Percentiles rank a stretch among this genome's conserved stretches.
These are phyloP conservation scores for Corvus moneduloides DNA, from an alignment of 2,113 vertebrate genomes.

Conservation along the genomic window DNA sequence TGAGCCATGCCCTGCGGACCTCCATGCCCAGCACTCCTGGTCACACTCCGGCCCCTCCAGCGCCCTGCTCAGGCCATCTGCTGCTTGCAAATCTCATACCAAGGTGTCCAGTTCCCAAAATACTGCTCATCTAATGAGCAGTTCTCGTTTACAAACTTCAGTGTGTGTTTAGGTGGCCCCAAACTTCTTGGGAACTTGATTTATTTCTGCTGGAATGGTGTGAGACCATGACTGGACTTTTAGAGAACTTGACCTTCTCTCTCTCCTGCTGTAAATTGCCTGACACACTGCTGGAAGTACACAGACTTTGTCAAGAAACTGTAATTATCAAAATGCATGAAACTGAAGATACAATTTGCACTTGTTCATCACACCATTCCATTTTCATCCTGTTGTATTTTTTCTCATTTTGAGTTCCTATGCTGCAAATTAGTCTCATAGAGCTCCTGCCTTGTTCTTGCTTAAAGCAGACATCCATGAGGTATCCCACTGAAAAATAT, in stretches of 20 bases:
- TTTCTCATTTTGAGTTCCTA: slow-evolving; percentile 1
- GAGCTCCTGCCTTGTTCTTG: not conserved
- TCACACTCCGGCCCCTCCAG: not conserved
- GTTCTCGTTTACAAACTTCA: not conserved
- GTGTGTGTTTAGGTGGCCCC: not conserved
- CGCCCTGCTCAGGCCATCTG: no score
- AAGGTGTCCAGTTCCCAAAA: not conserved
- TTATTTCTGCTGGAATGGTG: not conserved
- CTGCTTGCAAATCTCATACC: not conserved
- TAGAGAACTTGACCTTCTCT: not conserved
- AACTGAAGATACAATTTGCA: slow-evolving; percentile 25
- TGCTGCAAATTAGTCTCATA: not conserved
- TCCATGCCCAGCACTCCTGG: not conserved
- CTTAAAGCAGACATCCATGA: not conserved
- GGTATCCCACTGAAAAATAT: not conserved
- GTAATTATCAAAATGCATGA: slow-evolving; percentile 1
- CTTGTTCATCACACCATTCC: not conserved
- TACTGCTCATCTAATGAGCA: not conserved
- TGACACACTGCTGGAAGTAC: not conserved
- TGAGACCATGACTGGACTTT: not conserved
- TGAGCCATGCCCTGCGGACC: not conserved
- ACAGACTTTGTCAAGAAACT: not conserved
- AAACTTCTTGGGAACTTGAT: not conserved
- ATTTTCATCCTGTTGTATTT: not conserved
- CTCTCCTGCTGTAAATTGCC: not conserved